Conservation (phyloP, 2,113 vertebrate species). For the Rhadina sibilatrix region DNA sequence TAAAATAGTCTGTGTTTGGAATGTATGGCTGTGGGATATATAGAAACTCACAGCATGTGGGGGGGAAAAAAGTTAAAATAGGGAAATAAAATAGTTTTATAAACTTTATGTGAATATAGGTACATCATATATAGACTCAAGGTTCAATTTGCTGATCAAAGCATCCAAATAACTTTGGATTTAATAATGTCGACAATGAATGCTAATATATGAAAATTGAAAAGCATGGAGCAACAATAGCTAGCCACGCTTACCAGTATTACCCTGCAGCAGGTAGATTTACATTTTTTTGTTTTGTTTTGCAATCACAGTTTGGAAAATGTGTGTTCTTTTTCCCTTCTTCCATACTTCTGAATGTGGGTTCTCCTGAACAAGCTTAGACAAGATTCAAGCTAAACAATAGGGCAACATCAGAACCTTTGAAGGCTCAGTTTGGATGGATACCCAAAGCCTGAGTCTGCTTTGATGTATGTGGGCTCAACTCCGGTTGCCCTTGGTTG, state of each 20-base stretch:
- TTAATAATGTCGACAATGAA: conserved; percentile 60
- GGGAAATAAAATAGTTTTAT: conserved; percentile 48
- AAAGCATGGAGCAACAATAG: conserved; percentile 50
- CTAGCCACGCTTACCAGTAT: conserved; percentile 58
- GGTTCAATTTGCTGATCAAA: conserved; percentile 62
- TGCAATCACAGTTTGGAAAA: conserved; percentile 53
- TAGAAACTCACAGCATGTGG: conserved; percentile 28
- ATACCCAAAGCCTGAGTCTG: conserved; percentile 38
- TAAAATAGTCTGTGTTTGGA: conserved; percentile 59
- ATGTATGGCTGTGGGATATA: conserved; percentile 65
- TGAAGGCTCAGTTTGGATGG: conserved; percentile 59
- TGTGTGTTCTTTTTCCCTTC: conserved; percentile 52
- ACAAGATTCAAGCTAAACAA: conserved; percentile 59
- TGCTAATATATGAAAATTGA: conserved; percentile 61
- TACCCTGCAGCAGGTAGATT: conserved; percentile 57
- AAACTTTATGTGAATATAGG: conserved; percentile 46
- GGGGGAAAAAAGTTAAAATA: conserved; percentile 42
- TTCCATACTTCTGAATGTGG: conserved; percentile 48
- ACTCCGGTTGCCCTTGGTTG: conserved; percentile 61
- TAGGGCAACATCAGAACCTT: conserved; percentile 60
- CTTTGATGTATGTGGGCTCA: conserved; percentile 53
- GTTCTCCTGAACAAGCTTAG: conserved; percentile 56
- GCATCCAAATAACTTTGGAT: conserved; percentile 59
- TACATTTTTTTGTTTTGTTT: conserved; percentile 68
- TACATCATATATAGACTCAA: conserved; percentile 36